Percentiles rank a stretch among this genome's conserved stretches.
Conservation (phyloP, 2,113 vertebrate genomes). For the Nannospalax galili region DNA sequence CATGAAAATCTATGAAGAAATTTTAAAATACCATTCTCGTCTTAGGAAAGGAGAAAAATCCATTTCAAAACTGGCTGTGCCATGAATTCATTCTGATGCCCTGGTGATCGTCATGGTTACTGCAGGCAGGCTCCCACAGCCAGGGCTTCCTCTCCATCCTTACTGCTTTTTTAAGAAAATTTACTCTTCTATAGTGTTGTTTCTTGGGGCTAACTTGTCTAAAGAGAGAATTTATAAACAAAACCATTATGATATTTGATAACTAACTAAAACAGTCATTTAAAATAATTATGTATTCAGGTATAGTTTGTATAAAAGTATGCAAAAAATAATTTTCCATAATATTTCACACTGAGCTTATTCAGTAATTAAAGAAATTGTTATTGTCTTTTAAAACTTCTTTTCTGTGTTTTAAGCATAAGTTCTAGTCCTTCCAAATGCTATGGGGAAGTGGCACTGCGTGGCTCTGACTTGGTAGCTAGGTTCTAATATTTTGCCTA, state of each 20-base stretch:
- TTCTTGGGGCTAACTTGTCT: background rate
- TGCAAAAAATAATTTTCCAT: conserved; percentile 24
- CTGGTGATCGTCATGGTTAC: background rate
- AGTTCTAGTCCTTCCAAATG: background rate
- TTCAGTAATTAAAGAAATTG: background rate
- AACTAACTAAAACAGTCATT: background rate
- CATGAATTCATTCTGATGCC: background rate
- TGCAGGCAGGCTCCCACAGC: background rate
- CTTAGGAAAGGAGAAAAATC: background rate
- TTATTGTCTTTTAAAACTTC: background rate
- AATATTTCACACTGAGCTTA: background rate
- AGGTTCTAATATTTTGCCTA: background rate
- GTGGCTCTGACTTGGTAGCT: background rate
- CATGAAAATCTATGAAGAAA: background rate
- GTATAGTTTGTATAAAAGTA: background rate
- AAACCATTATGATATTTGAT: background rate
- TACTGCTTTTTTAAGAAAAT: background rate
- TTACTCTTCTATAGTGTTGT: background rate
- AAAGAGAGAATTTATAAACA: background rate
- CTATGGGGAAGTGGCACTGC: background rate
- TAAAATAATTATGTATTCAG: background rate
- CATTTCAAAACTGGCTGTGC: background rate
- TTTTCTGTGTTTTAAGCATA: background rate
- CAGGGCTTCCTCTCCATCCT: background rate
- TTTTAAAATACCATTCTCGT: background rate